Conservation (phyloP, 1,140 invertebrate species). For the Euschistus heros region DNA sequence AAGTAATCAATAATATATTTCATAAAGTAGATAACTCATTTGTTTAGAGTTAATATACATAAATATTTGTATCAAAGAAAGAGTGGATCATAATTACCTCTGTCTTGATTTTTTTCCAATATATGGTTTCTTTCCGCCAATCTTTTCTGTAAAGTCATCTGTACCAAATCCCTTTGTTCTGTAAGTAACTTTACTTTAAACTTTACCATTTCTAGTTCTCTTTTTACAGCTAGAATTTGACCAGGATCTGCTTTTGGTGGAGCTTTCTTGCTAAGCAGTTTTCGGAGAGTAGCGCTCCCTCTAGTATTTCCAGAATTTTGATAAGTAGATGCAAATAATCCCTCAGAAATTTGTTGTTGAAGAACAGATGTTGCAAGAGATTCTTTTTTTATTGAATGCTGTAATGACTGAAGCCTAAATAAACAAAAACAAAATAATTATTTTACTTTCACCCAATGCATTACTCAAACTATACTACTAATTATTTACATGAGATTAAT, state of each 20-base stretch:
- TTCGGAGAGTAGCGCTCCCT: constrained; percentile 30
- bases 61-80: background rate
- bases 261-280: constrained; percentile 13
- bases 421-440: constrained; percentile 11
- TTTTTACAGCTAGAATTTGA: constrained; percentile 30
- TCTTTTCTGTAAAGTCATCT: constrained; percentile 32
- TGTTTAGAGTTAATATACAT: background rate
- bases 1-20: too few relatives aligned
- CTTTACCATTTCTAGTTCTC: constrained; percentile 46
- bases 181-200: constrained; percentile 45
- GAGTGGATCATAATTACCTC: constrained; percentile 32
- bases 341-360: constrained; percentile 41
- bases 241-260: background rate
- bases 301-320: background rate
- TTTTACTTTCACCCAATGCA: too few relatives aligned
- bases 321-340: constrained; percentile 6
- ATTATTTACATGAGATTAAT: too few relatives aligned
- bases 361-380: constrained; percentile 41
- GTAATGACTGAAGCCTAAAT: constrained; percentile 44
- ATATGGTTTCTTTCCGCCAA: constrained; percentile 26
- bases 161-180: constrained; percentile 44
- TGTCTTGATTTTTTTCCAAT: constrained; percentile 39
- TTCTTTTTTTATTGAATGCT: constrained; percentile 47
- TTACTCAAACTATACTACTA: too few relatives aligned
- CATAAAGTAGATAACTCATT: too few relatives aligned